Percentiles rank a stretch among this genome's conserved stretches.
Evolutionary conservation across 2,113 vertebrate genomes (phyloP).

Genomic region (Chrysochloris asiatica): DNA sequence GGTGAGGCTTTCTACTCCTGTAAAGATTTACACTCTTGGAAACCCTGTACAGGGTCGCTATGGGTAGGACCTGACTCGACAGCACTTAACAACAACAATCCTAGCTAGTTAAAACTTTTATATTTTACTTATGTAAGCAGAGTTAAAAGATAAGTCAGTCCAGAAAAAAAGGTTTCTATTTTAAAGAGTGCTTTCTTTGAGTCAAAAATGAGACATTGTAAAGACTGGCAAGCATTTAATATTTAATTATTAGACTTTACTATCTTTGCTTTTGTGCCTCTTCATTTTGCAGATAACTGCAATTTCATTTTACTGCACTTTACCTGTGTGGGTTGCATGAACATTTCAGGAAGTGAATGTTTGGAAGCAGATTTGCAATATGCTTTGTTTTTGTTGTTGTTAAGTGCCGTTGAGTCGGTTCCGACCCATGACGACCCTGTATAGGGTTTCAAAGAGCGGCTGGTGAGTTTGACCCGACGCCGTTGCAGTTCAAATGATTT

Average conservation of each 20-base stretch:
- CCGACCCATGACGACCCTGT: no score
- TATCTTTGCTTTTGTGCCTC: background rate
- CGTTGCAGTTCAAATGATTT: no score
- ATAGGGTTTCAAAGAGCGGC: no score
- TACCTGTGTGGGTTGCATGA: background rate
- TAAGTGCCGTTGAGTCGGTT: no score
- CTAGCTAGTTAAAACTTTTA: background rate
- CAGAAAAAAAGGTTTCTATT: background rate
- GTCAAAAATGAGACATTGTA: background rate
- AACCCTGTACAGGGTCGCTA: no score
- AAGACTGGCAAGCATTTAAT: background rate
- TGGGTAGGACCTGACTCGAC: no score
- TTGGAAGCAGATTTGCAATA: no score
- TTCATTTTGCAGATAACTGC: background rate
- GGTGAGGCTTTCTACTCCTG: no score
- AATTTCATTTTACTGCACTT: constrained; percentile 38
- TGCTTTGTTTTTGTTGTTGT: no score
- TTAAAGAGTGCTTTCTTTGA: background rate
- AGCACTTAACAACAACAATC: no score
- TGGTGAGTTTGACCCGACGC: no score
- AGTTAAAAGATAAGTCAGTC: background rate
- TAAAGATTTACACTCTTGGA: no score
- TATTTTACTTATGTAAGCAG: background rate
- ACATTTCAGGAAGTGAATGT: background rate
- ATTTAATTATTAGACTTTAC: background rate